phyloP scores from a whole-genome alignment of 1,140 invertebrate species.

The Panagrolaimus sp. region DNA sequence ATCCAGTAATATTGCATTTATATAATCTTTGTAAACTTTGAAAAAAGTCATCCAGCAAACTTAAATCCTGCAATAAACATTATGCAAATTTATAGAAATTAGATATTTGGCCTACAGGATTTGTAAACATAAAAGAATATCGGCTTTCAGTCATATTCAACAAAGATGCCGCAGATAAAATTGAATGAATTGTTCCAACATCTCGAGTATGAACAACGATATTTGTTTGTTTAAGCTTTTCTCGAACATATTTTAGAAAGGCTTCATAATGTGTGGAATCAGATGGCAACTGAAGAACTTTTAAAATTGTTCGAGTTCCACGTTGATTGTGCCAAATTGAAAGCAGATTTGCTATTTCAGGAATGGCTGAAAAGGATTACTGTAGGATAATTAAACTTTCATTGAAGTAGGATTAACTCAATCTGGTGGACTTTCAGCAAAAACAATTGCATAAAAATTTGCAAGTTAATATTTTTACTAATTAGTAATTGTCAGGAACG shows the following conservation, averaged over 20 bases:
- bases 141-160: conserved; percentile 53
- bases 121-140: conserved; percentile 54
- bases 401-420: conserved; percentile 20
- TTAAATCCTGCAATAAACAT: conserved; percentile 43
- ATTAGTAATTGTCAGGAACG: no score
- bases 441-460: no score
- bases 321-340: conserved; percentile 32
- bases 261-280: conserved; percentile 35
- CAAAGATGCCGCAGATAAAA: conserved; percentile 42
- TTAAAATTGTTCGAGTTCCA: conserved; percentile 34
- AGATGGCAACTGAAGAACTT: conserved; percentile 42
- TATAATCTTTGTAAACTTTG: conserved; percentile 39
- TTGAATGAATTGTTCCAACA: conserved; percentile 47
- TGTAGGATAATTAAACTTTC: background rate
- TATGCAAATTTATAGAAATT: background rate
- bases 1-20: conserved; percentile 55
- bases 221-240: conserved; percentile 48
- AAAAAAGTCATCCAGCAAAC: conserved; percentile 51
- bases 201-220: conserved; percentile 54
- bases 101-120: conserved; percentile 36
- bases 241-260: conserved; percentile 51
- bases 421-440: conserved; percentile 17
- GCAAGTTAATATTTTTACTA: no score
- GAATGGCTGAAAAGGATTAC: conserved; percentile 32
- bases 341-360: conserved; percentile 37